A percentile compares a stretch with the other conserved stretches of the same genome.
These are phyloP conservation scores for Xiphophorus hellerii DNA, from an alignment of 2,113 vertebrate species.

Conservation along the genomic window DNA sequence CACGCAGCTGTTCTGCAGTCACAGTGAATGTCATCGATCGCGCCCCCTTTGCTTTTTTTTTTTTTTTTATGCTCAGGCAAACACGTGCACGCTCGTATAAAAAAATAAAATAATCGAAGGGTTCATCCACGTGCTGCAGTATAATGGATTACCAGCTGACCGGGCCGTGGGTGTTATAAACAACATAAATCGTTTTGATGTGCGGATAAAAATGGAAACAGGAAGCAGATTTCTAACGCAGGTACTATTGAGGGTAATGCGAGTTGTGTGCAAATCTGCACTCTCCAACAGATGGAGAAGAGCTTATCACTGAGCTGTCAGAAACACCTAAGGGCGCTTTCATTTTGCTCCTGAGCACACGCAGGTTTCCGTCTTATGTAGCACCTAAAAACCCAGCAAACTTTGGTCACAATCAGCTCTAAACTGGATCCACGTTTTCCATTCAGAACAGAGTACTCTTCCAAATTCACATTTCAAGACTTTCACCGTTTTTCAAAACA, in stretches of 20 bases:
- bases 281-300: slow-evolving; percentile 62
- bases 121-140: slow-evolving; percentile 3
- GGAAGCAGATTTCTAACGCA: slow-evolving; percentile 4
- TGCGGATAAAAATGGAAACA: not conserved
- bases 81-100: slow-evolving; percentile 1
- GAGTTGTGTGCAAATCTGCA: slow-evolving; percentile 42
- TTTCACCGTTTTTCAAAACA: no score
- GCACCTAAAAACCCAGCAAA: not conserved
- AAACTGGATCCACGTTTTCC: not conserved
- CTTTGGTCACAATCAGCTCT: not conserved
- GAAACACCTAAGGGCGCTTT: slow-evolving; percentile 37
- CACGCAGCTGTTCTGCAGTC: slow-evolving; percentile 56
- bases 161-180: not conserved
- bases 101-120: slow-evolving; percentile 36
- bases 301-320: slow-evolving; percentile 62
- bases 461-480: no score
- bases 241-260: slow-evolving; percentile 21
- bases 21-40: slow-evolving; percentile 42
- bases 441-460: no score
- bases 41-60: slow-evolving; percentile 9
- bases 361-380: not conserved
- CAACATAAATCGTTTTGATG: not conserved
- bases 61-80: slow-evolving; percentile 8
- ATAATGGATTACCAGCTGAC: slow-evolving; percentile 32
- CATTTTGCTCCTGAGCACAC: slow-evolving; percentile 1